Conservation (phyloP, 2,888 invertebrate genomes). For the Lycophotia porphyrea region DNA sequence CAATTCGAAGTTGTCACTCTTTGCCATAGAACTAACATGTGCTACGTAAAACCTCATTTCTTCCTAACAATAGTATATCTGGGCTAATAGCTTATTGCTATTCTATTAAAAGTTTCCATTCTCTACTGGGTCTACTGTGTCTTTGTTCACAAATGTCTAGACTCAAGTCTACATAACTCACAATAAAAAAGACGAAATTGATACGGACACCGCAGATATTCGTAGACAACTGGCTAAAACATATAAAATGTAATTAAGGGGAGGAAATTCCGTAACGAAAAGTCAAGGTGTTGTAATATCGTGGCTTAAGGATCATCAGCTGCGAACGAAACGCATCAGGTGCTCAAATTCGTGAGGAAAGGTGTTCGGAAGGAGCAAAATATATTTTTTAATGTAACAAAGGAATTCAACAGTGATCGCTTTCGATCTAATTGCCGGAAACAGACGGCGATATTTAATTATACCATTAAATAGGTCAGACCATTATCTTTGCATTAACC, state of each 20-base stretch:
- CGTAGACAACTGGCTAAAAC: conserved; percentile 69
- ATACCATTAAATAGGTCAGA: conserved; percentile 83
- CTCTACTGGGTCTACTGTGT: background rate
- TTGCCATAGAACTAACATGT: no score
- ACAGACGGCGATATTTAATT: conserved; percentile 83
- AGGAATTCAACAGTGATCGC: conserved; percentile 76
- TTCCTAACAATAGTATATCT: no score
- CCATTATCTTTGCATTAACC: conserved; percentile 81
- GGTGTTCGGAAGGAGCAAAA: conserved; percentile 79
- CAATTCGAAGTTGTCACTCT: no score
- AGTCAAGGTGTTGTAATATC: conserved; percentile 82
- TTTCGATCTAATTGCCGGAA: conserved; percentile 83
- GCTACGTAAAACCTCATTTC: no score
- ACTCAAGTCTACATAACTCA: conserved; percentile 46
- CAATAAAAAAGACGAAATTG: conserved; percentile 59
- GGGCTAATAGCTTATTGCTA: background rate
- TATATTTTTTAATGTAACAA: conserved; percentile 76
- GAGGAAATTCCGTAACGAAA: conserved; percentile 85
- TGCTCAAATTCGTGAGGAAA: conserved; percentile 85
- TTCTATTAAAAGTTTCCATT: conserved; percentile 10
- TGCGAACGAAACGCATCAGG: conserved; percentile 79
- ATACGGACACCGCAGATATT: conserved; percentile 69
- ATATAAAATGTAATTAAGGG: conserved; percentile 80
- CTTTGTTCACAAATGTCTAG: conserved; percentile 46
- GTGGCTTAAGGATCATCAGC: conserved; percentile 77